phyloP scores from a whole-genome alignment of 2,888 invertebrate species.

The Trichopria drosophilae region DNA sequence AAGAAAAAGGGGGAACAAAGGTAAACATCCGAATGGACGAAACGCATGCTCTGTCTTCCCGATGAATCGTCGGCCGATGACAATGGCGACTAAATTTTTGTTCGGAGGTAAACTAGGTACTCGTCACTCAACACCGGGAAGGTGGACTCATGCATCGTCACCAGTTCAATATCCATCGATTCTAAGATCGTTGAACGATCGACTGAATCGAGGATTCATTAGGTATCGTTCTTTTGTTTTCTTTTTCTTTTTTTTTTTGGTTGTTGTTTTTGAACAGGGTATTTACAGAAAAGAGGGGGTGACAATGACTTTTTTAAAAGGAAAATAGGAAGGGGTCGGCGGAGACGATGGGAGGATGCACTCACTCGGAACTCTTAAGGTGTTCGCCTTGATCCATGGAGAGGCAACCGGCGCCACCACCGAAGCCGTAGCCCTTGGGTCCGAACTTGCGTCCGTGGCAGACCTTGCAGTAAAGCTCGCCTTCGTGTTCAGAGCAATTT shows the following conservation, averaged over 20 bases:
- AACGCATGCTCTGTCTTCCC: neutral
- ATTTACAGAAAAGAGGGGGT: slow-evolving; percentile 32
- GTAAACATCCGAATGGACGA: neutral
- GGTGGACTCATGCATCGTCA: no score
- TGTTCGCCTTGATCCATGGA: slow-evolving; percentile 95
- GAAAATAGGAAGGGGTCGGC: slow-evolving; percentile 17
- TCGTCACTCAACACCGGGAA: no score
- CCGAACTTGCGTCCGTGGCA: slow-evolving; percentile 98
- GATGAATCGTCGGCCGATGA: no score
- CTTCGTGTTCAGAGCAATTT: slow-evolving; percentile 96
- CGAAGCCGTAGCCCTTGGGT: slow-evolving; percentile 97
- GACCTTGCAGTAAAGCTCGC: slow-evolving; percentile 93
- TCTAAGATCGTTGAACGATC: no score
- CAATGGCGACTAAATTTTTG: no score
- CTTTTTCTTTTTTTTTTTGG: no score
- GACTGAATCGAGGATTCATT: no score
- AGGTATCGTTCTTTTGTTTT: no score
- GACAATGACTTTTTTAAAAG: no score
- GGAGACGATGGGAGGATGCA: slow-evolving; percentile 57
- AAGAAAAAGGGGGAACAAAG: slow-evolving; percentile 17
- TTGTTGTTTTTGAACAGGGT: slow-evolving; percentile 37
- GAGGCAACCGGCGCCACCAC: slow-evolving; percentile 95
- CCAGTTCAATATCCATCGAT: no score
- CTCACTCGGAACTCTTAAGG: slow-evolving; percentile 80
- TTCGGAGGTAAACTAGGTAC: no score